Conservation (phyloP, 2,797 vertebrate species). For the Rhyacichthys aspro region DNA sequence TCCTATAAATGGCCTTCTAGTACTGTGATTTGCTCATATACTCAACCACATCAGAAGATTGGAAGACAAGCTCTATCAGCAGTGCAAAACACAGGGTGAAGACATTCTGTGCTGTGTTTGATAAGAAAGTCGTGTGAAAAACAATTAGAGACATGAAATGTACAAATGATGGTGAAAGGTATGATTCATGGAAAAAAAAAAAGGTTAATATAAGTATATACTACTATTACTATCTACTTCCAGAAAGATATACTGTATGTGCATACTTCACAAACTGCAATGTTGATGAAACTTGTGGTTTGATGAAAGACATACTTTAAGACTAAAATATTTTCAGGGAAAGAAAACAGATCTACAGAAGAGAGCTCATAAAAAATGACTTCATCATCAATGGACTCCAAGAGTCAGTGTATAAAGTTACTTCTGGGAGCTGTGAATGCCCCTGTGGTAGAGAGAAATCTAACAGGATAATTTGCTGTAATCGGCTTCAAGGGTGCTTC, state of each 20-base stretch:
- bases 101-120: too few species aligned
- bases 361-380: not conserved
- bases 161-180: too few species aligned
- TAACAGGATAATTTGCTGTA: constrained; percentile 58
- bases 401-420: constrained; percentile 24
- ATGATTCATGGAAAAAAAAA: too few species aligned
- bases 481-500: constrained; percentile 49
- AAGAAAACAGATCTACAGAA: constrained; percentile 8
- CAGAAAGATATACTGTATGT: not conserved
- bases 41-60: too few species aligned
- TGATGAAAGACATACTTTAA: not conserved
- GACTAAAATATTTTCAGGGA: constrained; percentile 11
- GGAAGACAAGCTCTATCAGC: too few species aligned
- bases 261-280: not conserved
- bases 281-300: not conserved
- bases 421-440: constrained; percentile 35
- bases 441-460: constrained; percentile 26
- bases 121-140: too few species aligned
- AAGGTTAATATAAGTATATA: too few species aligned
- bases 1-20: too few species aligned
- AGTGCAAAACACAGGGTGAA: too few species aligned
- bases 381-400: constrained; percentile 5
- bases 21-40: too few species aligned
- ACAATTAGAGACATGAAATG: too few species aligned
- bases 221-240: not conserved